Conservation (phyloP, 2,797 vertebrate species). For the Semaprochilodus insignis region DNA sequence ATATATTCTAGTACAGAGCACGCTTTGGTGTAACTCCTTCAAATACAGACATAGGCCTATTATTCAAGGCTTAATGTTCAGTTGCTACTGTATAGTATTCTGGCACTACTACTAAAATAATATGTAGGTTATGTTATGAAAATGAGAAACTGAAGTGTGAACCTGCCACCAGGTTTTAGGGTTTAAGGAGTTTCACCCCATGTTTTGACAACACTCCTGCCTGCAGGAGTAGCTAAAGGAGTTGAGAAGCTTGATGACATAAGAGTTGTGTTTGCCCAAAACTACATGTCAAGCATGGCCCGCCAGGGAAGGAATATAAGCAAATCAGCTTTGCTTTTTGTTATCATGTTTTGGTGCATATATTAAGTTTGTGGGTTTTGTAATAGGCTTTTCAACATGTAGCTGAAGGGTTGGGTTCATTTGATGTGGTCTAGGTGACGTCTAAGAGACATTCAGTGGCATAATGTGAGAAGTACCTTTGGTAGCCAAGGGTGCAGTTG, state of each 20-base stretch:
- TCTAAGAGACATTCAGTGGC: no score
- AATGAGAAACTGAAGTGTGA: not conserved
- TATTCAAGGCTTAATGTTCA: no score
- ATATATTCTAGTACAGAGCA: no score
- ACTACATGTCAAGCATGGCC: not conserved
- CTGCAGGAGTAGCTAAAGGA: no score
- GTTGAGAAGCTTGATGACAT: not conserved
- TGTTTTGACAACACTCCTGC: no score
- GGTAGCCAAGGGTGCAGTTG: not conserved
- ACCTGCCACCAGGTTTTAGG: no score
- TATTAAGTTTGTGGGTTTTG: not conserved
- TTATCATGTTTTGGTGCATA: not conserved
- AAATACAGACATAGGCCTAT: not conserved
- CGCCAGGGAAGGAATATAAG: not conserved
- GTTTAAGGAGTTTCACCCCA: no score
- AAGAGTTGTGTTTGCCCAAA: not conserved
- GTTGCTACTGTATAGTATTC: not conserved
- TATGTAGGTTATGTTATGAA: not conserved
- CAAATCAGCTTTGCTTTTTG: not conserved
- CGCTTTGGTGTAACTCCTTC: no score
- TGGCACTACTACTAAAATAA: not conserved
- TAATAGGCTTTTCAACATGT: not conserved
- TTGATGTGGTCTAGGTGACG: no score
- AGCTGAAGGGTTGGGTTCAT: not conserved
- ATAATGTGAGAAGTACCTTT: not conserved